Percentiles rank a stretch among this genome's conserved stretches.
Conservation (phyloP, 2,797 vertebrate genomes). For the Parauchenoglanis punctatus region DNA sequence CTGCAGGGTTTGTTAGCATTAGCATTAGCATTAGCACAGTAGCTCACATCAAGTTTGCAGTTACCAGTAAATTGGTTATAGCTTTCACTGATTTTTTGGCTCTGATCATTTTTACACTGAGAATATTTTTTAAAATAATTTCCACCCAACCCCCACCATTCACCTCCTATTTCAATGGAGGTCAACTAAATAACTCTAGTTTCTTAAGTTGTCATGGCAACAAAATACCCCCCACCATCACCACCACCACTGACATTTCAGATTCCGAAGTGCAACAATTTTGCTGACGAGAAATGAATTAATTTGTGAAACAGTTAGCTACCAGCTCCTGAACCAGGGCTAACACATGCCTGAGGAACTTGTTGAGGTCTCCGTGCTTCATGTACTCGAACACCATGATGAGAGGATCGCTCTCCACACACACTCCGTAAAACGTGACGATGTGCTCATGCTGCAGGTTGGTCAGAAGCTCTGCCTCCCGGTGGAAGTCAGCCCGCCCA, state of each 20-base stretch:
- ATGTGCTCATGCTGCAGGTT: slow-evolving; percentile 98
- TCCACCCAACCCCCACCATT: not conserved
- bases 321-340: not conserved
- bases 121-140: not conserved
- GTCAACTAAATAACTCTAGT: not conserved
- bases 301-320: not conserved
- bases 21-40: not conserved
- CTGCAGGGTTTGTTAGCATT: not conserved
- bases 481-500: slow-evolving; percentile 93
- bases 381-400: slow-evolving; percentile 99
- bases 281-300: not conserved
- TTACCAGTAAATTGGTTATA: not conserved
- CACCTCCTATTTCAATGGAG: not conserved
- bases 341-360: slow-evolving; percentile 91
- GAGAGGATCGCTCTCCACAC: slow-evolving; percentile 95
- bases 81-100: too few relatives aligned
- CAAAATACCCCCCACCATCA: not conserved
- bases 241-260: not conserved
- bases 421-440: slow-evolving; percentile 96
- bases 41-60: not conserved
- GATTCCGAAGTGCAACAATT: not conserved
- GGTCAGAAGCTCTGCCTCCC: slow-evolving; percentile 95
- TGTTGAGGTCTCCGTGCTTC: slow-evolving; percentile 98
- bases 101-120: not conserved
- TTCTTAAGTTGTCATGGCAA: not conserved